phyloP scores from a whole-genome alignment of 2,113 vertebrate genomes.

The Perognathus longimembris region DNA sequence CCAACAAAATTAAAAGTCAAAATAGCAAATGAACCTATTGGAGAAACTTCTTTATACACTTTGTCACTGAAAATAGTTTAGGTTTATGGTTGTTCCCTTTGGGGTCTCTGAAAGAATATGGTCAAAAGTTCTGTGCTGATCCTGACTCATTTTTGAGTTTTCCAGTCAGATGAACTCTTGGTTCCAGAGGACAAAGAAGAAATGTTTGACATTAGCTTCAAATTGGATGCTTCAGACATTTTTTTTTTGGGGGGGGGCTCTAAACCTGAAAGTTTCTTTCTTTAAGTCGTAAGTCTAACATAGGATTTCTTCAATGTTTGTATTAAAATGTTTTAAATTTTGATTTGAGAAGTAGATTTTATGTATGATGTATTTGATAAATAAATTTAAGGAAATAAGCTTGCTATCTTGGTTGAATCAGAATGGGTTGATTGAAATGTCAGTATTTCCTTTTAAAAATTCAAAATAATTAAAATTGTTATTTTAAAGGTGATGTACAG shows the following conservation, averaged over 20 bases:
- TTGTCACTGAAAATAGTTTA: neutral
- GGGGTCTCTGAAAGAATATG: neutral
- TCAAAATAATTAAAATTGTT: too few species aligned
- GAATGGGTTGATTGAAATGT: too few species aligned
- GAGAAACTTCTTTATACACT: neutral
- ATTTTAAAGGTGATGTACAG: too few species aligned
- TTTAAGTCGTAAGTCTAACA: neutral
- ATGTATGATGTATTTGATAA: neutral
- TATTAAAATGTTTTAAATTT: constrained; percentile 9
- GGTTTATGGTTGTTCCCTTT: neutral
- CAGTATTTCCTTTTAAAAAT: too few species aligned
- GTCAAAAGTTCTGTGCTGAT: neutral
- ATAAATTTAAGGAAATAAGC: neutral
- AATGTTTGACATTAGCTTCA: neutral
- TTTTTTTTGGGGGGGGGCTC: neutral
- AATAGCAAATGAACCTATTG: neutral
- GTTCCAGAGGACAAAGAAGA: neutral
- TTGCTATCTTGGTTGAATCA: neutral
- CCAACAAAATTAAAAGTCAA: neutral
- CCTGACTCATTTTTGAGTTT: neutral
- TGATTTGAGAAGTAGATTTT: constrained; percentile 12
- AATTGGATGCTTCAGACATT: neutral
- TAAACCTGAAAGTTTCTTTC: neutral
- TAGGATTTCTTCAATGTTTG: neutral
- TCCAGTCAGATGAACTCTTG: neutral